Evolutionary conservation across 2,797 vertebrate genomes (phyloP).

Genomic region (Pangasius mekongensis): DNA sequence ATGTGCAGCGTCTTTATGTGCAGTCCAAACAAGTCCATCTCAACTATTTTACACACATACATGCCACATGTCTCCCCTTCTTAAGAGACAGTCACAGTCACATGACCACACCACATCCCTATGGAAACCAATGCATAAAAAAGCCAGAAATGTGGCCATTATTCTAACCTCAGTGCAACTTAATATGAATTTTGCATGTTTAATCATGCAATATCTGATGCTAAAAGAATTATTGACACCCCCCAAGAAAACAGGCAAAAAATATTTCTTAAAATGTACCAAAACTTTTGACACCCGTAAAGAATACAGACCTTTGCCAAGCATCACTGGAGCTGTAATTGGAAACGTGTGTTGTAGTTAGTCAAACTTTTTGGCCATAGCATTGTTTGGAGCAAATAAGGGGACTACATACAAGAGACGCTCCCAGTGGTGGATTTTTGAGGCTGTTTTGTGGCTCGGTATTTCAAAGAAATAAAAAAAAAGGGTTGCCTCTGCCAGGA

Average conservation of each 20-base stretch:
- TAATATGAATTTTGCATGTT: neutral
- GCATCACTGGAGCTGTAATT: neutral
- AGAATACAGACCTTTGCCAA: neutral
- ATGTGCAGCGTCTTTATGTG: slow-evolving; percentile 69
- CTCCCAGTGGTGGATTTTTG: neutral
- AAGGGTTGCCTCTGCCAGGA: neutral
- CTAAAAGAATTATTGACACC: neutral
- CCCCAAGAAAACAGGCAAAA: neutral
- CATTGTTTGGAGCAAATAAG: neutral
- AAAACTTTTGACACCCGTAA: slow-evolving; percentile 1
- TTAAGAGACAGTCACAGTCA: slow-evolving; percentile 54
- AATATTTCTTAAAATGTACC: neutral
- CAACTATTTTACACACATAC: slow-evolving; percentile 72
- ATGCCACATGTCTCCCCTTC: slow-evolving; percentile 73
- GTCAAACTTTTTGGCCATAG: neutral
- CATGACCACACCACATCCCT: slow-evolving; percentile 62
- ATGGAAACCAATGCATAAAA: slow-evolving; percentile 61
- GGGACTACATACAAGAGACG: neutral
- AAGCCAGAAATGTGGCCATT: neutral
- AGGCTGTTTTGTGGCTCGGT: neutral
- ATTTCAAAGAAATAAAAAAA: slow-evolving; percentile 7
- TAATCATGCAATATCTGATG: neutral
- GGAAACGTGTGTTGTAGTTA: neutral
- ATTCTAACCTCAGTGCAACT: neutral
- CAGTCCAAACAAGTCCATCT: slow-evolving; percentile 63